These are phyloP conservation scores for Brachypodius melanocephalos DNA, from an alignment of 2,113 vertebrate genomes.

Conservation along the genomic window DNA sequence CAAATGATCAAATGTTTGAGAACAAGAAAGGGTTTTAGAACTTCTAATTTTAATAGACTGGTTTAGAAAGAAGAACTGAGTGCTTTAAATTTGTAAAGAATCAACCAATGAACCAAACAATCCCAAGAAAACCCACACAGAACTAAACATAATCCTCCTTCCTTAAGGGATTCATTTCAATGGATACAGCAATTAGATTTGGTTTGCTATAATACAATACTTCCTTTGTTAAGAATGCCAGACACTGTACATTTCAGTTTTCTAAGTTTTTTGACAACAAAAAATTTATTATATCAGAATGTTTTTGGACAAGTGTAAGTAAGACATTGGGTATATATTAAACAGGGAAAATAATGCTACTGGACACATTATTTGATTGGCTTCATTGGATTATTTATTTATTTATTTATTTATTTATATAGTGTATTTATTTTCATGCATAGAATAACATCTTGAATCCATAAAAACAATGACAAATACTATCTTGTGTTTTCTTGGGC, in stretches of 20 bases:
- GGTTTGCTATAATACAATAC: not conserved
- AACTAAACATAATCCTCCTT: not conserved
- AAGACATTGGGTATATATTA: not conserved
- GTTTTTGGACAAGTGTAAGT: not conserved
- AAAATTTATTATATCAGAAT: not conserved
- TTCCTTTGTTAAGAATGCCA: not conserved
- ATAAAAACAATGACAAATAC: not conserved
- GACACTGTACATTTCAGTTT: not conserved
- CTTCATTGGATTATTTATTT: not conserved
- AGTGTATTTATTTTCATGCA: not conserved
- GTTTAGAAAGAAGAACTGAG: not conserved
- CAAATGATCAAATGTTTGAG: not conserved
- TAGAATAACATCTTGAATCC: not conserved
- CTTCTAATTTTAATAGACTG: not conserved
- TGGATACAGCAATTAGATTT: not conserved
- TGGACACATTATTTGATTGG: not conserved
- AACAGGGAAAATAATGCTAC: not conserved
- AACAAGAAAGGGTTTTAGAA: not conserved
- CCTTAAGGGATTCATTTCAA: not conserved
- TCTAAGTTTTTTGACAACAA: not conserved
- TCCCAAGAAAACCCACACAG: fast-evolving
- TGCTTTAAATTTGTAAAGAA: not conserved
- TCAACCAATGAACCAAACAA: not conserved
- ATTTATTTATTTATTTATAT: not conserved
- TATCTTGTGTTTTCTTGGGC: not conserved